A percentile compares a stretch with the other conserved stretches of the same genome.
phyloP scores from a whole-genome alignment of 2,888 invertebrate genomes.

The Cremastinae sp. region DNA sequence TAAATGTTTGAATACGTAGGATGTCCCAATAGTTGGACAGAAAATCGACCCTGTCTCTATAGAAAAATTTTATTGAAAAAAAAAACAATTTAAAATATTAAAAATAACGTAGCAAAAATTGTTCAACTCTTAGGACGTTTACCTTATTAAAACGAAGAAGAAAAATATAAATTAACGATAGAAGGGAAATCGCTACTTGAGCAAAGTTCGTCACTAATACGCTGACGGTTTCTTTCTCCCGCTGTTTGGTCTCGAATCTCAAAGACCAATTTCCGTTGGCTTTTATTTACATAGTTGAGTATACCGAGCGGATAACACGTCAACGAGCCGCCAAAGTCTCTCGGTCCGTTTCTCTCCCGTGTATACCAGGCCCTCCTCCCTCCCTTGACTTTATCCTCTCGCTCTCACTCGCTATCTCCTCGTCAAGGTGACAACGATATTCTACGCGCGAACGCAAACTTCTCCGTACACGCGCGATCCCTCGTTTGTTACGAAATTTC shows the following conservation, averaged over 20 bases:
- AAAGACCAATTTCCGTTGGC: slow-evolving; percentile 79
- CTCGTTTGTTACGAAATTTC: slow-evolving; percentile 70
- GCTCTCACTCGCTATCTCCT: slow-evolving; percentile 35
- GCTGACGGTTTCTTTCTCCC: slow-evolving; percentile 11
- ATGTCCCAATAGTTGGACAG: no score
- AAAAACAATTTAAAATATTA: no score
- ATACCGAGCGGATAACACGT: slow-evolving; percentile 74
- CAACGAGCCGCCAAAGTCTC: slow-evolving; percentile 63
- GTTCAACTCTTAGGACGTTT: neutral
- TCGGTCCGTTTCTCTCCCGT: slow-evolving; percentile 26
- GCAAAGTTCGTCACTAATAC: neutral
- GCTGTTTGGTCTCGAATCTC: slow-evolving; percentile 67
- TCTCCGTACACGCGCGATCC: neutral
- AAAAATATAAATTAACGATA: neutral
- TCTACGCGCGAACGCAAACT: slow-evolving; percentile 17
- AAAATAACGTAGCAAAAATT: neutral
- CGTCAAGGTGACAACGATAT: slow-evolving; percentile 47
- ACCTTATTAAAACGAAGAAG: neutral
- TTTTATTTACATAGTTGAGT: slow-evolving; percentile 78
- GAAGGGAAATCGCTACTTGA: slow-evolving; percentile 7
- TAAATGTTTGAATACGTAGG: no score
- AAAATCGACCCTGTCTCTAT: no score
- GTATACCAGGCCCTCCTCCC: neutral
- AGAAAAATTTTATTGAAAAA: no score
- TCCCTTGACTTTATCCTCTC: slow-evolving; percentile 40